These are phyloP conservation scores for Diachasmimorpha longicaudata DNA, from an alignment of 1,140 invertebrate genomes.

Conservation along the genomic window DNA sequence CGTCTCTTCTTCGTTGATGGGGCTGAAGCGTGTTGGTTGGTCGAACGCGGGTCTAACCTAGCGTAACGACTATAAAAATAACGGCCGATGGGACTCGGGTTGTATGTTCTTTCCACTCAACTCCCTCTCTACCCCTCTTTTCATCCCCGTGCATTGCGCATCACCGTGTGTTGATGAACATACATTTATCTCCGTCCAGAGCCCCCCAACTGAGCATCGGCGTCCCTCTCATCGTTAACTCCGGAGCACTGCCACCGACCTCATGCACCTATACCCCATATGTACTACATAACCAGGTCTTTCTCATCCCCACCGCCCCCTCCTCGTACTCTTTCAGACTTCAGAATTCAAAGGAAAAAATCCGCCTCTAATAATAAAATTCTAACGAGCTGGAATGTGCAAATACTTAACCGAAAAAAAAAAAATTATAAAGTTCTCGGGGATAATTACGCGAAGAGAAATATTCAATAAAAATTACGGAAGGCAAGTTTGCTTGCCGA, in stretches of 20 bases:
- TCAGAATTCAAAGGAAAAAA: neutral
- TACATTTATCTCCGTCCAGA: neutral
- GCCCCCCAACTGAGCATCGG: neutral
- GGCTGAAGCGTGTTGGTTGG: constrained; percentile 42
- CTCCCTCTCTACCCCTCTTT: neutral
- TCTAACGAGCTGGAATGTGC: too few species aligned
- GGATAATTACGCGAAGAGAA: too few species aligned
- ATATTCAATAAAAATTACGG: too few species aligned
- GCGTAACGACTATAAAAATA: constrained; percentile 60
- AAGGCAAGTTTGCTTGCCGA: too few species aligned
- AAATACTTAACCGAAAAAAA: too few species aligned
- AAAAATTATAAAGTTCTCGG: too few species aligned
- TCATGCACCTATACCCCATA: constrained; percentile 6
- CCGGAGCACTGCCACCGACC: neutral
- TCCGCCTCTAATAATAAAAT: neutral
- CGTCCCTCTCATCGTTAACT: constrained; percentile 2
- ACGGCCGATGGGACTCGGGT: constrained; percentile 35
- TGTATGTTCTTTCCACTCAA: neutral
- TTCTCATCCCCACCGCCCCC: neutral
- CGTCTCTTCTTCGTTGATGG: constrained; percentile 21
- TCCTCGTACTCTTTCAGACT: neutral
- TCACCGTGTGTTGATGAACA: neutral
- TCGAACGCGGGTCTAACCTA: constrained; percentile 55
- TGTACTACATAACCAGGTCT: neutral
- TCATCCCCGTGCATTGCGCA: neutral